Evolutionary conservation across 1,140 invertebrate species (phyloP).

Genomic region (Plodia interpunctella): DNA sequence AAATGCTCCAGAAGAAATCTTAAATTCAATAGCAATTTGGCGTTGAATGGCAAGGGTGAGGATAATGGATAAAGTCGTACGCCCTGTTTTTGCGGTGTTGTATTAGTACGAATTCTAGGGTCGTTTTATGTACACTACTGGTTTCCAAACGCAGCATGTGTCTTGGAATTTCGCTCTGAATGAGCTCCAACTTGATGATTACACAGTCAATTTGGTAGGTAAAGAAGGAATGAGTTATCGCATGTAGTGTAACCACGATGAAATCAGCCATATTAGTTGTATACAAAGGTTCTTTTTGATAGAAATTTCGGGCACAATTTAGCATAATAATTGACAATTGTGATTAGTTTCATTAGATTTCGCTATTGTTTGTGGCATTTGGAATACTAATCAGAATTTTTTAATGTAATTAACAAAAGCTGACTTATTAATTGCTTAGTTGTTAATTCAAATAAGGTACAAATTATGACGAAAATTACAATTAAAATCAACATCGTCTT

Average conservation of each 20-base stretch:
- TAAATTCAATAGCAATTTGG: constrained; percentile 74
- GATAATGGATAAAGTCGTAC: constrained; percentile 58
- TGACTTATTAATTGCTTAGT: background rate
- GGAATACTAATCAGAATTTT: background rate
- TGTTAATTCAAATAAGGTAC: no score
- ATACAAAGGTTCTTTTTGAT: constrained; percentile 50
- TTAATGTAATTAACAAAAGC: background rate
- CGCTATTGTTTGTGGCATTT: constrained; percentile 27
- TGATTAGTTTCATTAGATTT: constrained; percentile 46
- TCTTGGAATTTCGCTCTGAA: constrained; percentile 51
- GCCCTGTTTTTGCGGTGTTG: constrained; percentile 74
- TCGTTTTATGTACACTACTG: constrained; percentile 69
- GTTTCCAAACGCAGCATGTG: constrained; percentile 68
- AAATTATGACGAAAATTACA: no score
- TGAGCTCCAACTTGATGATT: constrained; percentile 65
- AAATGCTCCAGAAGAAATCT: constrained; percentile 69
- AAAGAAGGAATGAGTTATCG: constrained; percentile 66
- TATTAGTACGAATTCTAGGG: constrained; percentile 69
- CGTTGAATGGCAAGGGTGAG: constrained; percentile 53
- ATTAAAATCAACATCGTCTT: no score
- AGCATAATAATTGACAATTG: constrained; percentile 48
- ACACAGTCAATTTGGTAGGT: constrained; percentile 72
- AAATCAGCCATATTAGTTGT: constrained; percentile 58
- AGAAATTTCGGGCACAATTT: constrained; percentile 45
- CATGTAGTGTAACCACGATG: constrained; percentile 59